A percentile compares a stretch with the other conserved stretches of the same genome.
These are phyloP conservation scores for Platysternon megacephalum DNA, from an alignment of 2,113 vertebrate genomes.

Conservation along the genomic window DNA sequence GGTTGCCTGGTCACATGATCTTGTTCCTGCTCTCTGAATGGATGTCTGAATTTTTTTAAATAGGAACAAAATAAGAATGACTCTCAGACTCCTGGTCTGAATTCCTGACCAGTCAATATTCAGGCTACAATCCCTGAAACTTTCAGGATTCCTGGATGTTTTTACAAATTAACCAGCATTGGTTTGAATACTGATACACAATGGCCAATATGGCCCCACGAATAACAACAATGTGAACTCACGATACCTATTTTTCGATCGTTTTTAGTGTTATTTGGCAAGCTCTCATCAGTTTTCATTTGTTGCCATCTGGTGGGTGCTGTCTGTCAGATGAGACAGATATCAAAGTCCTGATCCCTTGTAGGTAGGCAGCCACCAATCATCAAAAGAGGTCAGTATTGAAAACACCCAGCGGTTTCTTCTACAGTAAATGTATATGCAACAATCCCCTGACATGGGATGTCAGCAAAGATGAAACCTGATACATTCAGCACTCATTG, in stretches of 20 bases:
- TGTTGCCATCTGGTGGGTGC: background rate
- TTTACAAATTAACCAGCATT: background rate
- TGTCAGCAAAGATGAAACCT: background rate
- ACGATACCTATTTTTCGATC: background rate
- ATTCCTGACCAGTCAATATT: background rate
- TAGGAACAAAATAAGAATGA: background rate
- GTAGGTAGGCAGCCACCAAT: background rate
- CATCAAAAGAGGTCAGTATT: background rate
- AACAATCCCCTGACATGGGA: background rate
- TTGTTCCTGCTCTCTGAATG: background rate
- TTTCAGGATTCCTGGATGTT: background rate
- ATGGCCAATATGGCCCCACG: background rate
- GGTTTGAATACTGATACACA: background rate
- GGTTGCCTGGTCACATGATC: background rate
- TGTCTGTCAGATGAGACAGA: background rate
- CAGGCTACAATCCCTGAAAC: background rate
- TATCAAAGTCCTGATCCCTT: background rate
- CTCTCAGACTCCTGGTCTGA: background rate
- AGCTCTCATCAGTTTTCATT: background rate
- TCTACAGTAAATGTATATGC: background rate
- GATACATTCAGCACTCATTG: background rate
- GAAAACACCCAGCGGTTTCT: background rate
- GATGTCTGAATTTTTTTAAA: background rate
- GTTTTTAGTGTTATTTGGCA: background rate
- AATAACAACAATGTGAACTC: background rate